Evolutionary conservation across 1,140 invertebrate genomes (phyloP).

Genomic region (Bombus fervidus): DNA sequence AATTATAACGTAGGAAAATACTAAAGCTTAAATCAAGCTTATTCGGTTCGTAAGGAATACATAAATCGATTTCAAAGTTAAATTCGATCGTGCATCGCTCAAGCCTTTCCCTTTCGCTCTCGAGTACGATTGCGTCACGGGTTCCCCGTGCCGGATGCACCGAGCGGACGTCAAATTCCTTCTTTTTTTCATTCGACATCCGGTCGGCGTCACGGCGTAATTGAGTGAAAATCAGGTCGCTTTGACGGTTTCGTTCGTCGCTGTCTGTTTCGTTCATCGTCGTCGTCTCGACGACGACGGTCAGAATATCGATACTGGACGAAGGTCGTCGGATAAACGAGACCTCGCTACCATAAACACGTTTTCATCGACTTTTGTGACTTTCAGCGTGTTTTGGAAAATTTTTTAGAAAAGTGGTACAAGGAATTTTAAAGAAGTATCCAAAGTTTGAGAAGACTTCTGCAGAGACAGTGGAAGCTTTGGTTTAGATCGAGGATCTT

Average conservation of each 20-base stretch:
- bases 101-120: slow-evolving; percentile 60
- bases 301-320: slow-evolving; percentile 24
- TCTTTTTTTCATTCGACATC: slow-evolving; percentile 47
- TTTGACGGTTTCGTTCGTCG: slow-evolving; percentile 38
- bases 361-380: background rate
- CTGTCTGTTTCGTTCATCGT: slow-evolving; percentile 19
- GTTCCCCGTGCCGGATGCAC: slow-evolving; percentile 68
- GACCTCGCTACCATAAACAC: background rate
- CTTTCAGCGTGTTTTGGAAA: background rate
- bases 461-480: background rate
- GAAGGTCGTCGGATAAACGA: slow-evolving; percentile 40
- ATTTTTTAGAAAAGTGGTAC: background rate
- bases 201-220: slow-evolving; percentile 57
- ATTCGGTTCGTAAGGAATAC: background rate
- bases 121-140: slow-evolving; percentile 63
- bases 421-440: too few relatives aligned
- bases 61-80: background rate
- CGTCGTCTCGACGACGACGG: background rate
- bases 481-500: background rate
- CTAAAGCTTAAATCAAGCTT: background rate
- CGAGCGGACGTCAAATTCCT: slow-evolving; percentile 73
- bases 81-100: slow-evolving; percentile 24
- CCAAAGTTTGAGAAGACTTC: too few relatives aligned
- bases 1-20: background rate
- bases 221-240: slow-evolving; percentile 69